Evolutionary conservation across 2,113 vertebrate species (phyloP).

Genomic region (Gorsachius goisagi): DNA sequence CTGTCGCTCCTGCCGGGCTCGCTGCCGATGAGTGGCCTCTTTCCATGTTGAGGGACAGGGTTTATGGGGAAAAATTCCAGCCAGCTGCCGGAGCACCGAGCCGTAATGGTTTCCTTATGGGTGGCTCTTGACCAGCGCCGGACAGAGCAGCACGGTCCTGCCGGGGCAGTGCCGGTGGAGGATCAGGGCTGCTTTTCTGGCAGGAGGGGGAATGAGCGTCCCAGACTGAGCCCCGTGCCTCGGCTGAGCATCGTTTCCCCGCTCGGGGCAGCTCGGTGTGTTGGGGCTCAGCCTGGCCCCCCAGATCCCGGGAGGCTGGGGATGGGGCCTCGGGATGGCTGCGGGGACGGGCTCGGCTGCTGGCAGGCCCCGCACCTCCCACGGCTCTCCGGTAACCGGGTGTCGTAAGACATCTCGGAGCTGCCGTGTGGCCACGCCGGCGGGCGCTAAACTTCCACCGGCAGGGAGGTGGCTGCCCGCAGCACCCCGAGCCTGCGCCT

Average conservation of each 20-base stretch:
- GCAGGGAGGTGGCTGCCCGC: accelerated
- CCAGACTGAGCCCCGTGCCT: neutral
- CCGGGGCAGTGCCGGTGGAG: neutral
- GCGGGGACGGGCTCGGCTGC: neutral
- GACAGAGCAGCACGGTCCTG: neutral
- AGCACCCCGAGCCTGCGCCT: neutral
- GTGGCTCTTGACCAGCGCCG: neutral
- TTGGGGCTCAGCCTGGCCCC: neutral
- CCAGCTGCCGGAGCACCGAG: neutral
- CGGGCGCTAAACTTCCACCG: neutral
- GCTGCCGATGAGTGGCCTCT: neutral
- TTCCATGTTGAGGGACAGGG: neutral
- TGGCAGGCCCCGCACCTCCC: neutral
- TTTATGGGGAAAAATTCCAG: slow-evolving; percentile 28
- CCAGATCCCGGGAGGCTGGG: accelerated
- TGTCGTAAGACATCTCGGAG: neutral
- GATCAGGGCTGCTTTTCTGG: neutral
- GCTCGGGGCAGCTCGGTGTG: accelerated
- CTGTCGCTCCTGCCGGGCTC: accelerated
- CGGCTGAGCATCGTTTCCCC: accelerated
- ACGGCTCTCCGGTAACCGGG: neutral
- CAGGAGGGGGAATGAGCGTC: neutral
- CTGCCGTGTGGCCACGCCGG: accelerated
- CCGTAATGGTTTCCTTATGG: neutral
- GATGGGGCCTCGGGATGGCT: neutral